Percentiles rank a stretch among this genome's conserved stretches.
phyloP scores from a whole-genome alignment of 2,888 invertebrate genomes.

The Phymatocera aterrima region DNA sequence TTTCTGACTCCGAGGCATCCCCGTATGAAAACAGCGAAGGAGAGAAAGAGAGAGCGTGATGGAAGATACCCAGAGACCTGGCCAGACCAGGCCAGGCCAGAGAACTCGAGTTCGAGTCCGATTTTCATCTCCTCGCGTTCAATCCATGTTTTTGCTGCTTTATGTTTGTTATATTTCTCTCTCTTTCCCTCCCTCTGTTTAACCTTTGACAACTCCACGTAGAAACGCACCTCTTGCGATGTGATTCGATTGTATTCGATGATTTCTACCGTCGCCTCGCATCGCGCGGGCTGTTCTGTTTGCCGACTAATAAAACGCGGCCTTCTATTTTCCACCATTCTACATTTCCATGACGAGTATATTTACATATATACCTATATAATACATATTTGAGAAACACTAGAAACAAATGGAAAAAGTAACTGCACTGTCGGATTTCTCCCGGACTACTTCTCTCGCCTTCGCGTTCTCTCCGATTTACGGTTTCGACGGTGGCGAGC shows the following conservation, averaged over 20 bases:
- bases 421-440: background rate
- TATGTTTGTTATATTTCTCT: conserved; percentile 37
- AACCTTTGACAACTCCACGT: background rate
- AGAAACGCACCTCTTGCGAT: background rate
- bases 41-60: no score
- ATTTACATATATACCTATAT: no score
- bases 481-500: background rate
- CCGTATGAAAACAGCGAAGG: background rate
- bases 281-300: no score
- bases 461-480: background rate
- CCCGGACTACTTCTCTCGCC: background rate
- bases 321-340: background rate
- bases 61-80: no score
- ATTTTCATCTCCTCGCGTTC: background rate
- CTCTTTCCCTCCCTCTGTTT: conserved; percentile 23
- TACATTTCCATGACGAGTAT: no score
- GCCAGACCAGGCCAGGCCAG: background rate
- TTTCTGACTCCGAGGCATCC: conserved; percentile 50
- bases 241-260: conserved; percentile 41
- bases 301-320: conserved; percentile 37
- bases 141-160: background rate
- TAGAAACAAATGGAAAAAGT: no score
- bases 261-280: no score
- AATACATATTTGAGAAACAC: no score
- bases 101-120: conserved; percentile 36